Base-by-base conservation (phyloP, 2,888 invertebrate species). In the Oscheius myriophilus region DNA sequence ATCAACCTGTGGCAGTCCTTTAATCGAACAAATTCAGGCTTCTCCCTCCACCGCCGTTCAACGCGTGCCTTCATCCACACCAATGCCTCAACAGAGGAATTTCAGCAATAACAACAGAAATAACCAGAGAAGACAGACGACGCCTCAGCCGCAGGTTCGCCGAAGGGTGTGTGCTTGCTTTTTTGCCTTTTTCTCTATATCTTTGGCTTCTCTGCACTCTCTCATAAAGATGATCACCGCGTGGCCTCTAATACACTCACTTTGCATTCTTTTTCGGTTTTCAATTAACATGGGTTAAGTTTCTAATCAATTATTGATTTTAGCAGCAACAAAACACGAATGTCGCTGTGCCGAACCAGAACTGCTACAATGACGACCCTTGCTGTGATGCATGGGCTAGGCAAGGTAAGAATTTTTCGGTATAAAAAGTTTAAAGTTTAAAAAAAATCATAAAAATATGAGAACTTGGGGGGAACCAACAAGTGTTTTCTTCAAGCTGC, bases 331-430 rank as follows among this genome's bases (percentile, higher is more conserved):
- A 51, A 18, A 2, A 4, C 14, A 26, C 62, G 33, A 39, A 68
- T 72, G n/a, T n/a, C n/a, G 51, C 74, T 33, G 59, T 57, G 7
- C 41, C 54, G 14, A 52, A 21, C n/a, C 39, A 59, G 21, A 81
- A 78, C 52, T 84, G 84, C 73, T 82, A 79, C 73, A 84, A 84
- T 72, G 83, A 83, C 62, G 84, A 85, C 72, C 85, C 85, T 12
- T 85, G 85, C 74, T 85, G 85, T 64, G 70, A 75, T 23, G 78
- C 82, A 9, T 85, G 85, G 85, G 74, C 83, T 6, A 61, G 77
- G 25, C 70, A 70, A 46, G 49, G 49, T 70, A 66, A 69, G 45
- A 68, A 65, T 16, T 76, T 81, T 57, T 70, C 77, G n/a, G 78
- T 76, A 53, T 85, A 82, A 74, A 33, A 33, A 33, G 9, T 6